A percentile compares a stretch with the other conserved stretches of the same genome.
Evolutionary conservation across 2,797 vertebrate genomes (phyloP).

Genomic region (Agapornis canus): DNA sequence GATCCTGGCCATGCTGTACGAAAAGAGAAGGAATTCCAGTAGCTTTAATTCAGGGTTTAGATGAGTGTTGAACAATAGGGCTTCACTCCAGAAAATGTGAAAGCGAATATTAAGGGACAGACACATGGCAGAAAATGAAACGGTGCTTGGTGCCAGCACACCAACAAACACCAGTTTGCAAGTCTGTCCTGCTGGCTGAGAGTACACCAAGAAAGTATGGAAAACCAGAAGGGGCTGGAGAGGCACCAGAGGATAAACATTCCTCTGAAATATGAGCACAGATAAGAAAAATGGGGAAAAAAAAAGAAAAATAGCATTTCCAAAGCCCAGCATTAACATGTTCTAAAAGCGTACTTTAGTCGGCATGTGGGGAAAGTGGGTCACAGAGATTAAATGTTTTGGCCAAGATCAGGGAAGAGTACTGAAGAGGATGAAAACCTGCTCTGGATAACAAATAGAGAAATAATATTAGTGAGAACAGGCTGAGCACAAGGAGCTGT

Average conservation of each 20-base stretch:
- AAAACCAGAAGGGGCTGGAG: not conserved
- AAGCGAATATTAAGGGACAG: not conserved
- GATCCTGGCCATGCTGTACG: not conserved
- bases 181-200: not conserved
- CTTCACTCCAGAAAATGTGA: not conserved
- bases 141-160: accelerated
- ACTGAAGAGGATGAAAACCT: not conserved
- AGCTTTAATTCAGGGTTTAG: not conserved
- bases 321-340: not conserved
- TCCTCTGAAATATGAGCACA: not conserved
- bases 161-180: not conserved
- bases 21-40: not conserved
- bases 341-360: not conserved
- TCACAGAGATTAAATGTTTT: conserved; percentile 5
- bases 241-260: not conserved
- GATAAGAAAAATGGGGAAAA: not conserved
- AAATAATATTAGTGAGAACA: not conserved
- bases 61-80: not conserved
- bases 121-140: not conserved
- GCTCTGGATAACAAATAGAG: not conserved
- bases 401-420: not conserved
- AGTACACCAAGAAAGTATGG: not conserved
- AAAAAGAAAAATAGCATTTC: not conserved
- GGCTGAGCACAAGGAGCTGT: not conserved
- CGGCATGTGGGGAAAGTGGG: not conserved